Evolutionary conservation across 92 coral and sea anemone species (phyloP).

Genomic region (Bergia puertoricense): DNA sequence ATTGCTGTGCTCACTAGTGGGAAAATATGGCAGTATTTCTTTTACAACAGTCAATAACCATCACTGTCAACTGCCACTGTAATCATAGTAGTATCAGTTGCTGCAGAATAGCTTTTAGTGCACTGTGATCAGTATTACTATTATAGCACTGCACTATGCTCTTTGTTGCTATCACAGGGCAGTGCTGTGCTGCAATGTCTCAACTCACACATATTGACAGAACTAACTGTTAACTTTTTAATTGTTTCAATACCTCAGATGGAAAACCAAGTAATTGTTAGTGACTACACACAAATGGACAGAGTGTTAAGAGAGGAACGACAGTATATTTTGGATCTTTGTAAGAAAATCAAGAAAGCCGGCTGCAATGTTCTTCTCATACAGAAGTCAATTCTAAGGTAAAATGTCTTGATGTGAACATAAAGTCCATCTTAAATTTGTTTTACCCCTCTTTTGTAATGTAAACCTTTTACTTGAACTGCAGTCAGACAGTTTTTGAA

Average conservation of each 20-base stretch:
- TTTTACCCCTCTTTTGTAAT: neutral
- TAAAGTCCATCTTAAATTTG: neutral
- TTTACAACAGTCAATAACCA: no score
- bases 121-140: no score
- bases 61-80: no score
- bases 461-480: neutral
- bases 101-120: no score
- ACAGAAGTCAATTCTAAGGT: conserved; percentile 95
- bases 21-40: no score
- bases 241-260: conserved; percentile 51
- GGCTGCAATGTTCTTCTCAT: conserved; percentile 96
- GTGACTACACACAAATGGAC: conserved; percentile 98
- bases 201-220: neutral
- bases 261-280: conserved; percentile 97
- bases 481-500: neutral
- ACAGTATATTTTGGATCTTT: conserved; percentile 90
- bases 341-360: conserved; percentile 97
- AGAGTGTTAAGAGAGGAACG: conserved; percentile 93
- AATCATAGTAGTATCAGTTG: no score
- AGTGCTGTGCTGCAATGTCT: neutral
- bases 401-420: neutral
- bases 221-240: neutral
- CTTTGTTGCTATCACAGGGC: neutral
- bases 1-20: no score
- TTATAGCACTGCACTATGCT: neutral